Conservation (phyloP, 2,797 vertebrate genomes). For the Paguma larvata region DNA sequence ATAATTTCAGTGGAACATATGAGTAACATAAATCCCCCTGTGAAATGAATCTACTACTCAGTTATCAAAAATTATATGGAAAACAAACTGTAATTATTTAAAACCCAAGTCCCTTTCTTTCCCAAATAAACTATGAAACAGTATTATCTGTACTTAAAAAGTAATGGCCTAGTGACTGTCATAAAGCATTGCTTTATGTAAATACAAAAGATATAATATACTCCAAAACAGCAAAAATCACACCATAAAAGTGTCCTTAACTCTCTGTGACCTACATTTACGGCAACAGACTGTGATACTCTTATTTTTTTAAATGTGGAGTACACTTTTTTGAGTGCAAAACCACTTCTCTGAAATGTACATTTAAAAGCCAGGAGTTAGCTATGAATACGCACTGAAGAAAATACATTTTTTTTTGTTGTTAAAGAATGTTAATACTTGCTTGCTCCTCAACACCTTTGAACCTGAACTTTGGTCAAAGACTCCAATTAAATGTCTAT, state of each 20-base stretch:
- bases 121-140: not conserved
- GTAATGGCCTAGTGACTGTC: not conserved
- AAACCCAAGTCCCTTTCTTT: not conserved
- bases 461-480: not conserved
- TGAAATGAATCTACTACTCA: not conserved
- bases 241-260: not conserved
- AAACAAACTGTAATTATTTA: not conserved
- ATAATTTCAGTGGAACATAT: not conserved
- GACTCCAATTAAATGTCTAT: not conserved
- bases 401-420: not conserved
- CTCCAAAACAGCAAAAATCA: not conserved
- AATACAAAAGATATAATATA: not conserved
- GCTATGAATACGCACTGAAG: not conserved
- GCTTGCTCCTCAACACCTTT: not conserved
- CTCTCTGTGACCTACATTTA: not conserved
- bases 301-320: not conserved
- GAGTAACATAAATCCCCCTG: not conserved
- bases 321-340: not conserved
- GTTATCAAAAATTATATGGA: not conserved
- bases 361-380: not conserved
- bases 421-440: not conserved
- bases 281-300: not conserved
- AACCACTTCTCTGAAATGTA: not conserved
- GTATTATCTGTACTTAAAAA: not conserved
- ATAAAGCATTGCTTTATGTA: not conserved